Evolutionary conservation across 2,797 vertebrate genomes (phyloP), one percentile per base, ranked within the genome.

Genomic region (Pipistrellus pygmaeus): DNA sequence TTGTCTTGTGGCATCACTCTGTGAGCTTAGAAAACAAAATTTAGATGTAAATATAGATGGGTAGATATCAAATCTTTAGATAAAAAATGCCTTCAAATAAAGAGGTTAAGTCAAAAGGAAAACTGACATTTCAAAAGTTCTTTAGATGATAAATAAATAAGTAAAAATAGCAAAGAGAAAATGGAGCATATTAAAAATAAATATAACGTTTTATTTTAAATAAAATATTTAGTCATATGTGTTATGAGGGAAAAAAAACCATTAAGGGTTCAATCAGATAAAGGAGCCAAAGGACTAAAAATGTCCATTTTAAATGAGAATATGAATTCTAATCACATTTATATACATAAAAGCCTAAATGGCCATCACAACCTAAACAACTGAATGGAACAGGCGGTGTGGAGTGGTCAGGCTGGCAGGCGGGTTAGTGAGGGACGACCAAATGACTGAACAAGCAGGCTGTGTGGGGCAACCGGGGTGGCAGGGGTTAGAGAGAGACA

Each of bases 51-150:
- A 85, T 51, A 13, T 5, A 85, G 12, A 68, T 71, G 23, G 44
- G 53, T 64, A 62, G 8, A 13, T 48, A 71, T 78, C 46, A 93
- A 91, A 84, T 30, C 10, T 85, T 85, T 44, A n/a, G 35, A 44
- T 62, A 20, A 82, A 62, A 8, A 83, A 82, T 6, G 1, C 20
- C 27, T 66, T 55, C 21, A 72, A 62, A 60, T 6, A 30, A 83
- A 86, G 10, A 35, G 10, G 2, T 64, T 53, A 48, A 68, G 20
- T 68, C 38, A 57, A 71, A 7, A 81, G 18, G 4, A 3, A 81
- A 68, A 86, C 35, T 11, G 68, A 81, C 5, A 14, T 17, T 44
- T 69, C 27, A 35, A 81, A 71, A 83, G 60, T 46, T 62, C 3
- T 35, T 53, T 38, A 60, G 11, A 76, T 55, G 44, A 55, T 38